A percentile compares a stretch with the other conserved stretches of the same genome.
Conservation (phyloP, 2,113 vertebrate genomes). For the Cacatua alba region DNA sequence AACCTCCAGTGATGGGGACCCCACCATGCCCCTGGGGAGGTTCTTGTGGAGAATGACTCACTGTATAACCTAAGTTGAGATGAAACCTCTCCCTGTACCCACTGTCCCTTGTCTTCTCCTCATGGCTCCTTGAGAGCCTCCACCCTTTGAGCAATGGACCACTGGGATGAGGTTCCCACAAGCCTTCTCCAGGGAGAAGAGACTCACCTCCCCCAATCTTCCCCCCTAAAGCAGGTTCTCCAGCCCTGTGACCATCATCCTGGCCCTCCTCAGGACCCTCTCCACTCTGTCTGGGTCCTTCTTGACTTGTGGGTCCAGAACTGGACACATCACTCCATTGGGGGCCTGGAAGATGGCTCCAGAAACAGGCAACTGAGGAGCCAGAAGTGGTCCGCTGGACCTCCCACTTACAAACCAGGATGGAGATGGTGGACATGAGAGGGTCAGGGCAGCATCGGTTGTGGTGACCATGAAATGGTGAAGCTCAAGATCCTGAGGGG, state of each 20-base stretch:
- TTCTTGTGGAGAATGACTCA: background rate
- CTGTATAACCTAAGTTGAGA: background rate
- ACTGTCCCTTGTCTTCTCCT: background rate
- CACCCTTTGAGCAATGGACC: background rate
- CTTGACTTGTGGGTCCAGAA: background rate
- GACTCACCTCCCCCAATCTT: no score
- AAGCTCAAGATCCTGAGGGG: background rate
- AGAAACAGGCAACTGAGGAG: background rate
- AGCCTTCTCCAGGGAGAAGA: background rate
- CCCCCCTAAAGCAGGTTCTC: background rate
- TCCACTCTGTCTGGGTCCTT: background rate
- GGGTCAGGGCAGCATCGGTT: background rate
- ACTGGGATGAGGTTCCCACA: background rate
- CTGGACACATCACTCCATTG: background rate
- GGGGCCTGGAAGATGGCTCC: background rate
- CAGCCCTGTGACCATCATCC: background rate
- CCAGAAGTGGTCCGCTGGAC: background rate
- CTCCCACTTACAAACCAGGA: background rate
- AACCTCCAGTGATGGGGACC: fast-evolving
- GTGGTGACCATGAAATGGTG: background rate
- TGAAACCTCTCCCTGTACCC: background rate
- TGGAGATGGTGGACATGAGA: background rate
- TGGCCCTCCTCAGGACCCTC: background rate
- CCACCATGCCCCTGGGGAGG: fast-evolving
- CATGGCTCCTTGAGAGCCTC: background rate